phyloP scores from a whole-genome alignment of 2,797 vertebrate genomes.

The Macropus fuliginosus region DNA sequence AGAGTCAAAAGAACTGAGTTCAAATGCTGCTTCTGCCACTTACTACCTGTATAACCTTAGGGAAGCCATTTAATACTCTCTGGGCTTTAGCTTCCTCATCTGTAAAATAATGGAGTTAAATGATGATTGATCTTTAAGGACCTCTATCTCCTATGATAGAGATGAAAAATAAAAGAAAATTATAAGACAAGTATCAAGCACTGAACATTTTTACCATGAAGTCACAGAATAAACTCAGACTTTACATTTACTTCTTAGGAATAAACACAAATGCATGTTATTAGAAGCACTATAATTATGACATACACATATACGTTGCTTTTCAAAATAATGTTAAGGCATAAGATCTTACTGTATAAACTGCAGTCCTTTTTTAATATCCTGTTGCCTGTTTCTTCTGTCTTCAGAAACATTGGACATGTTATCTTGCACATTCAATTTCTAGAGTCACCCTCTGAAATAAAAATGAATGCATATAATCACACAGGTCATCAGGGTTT shows the following conservation, averaged over 20 bases:
- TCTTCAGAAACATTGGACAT: constrained; percentile 94
- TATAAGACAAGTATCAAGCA: background rate
- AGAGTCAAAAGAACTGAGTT: background rate
- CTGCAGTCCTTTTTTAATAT: constrained; percentile 95
- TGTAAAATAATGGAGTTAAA: background rate
- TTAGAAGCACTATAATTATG: background rate
- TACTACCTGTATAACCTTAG: background rate
- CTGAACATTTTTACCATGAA: background rate
- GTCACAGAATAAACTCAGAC: background rate
- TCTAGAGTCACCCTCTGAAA: constrained; percentile 86
- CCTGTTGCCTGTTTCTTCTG: constrained; percentile 93
- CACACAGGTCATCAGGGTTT: background rate
- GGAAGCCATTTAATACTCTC: background rate
- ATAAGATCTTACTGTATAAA: constrained; percentile 94
- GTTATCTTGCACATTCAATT: constrained; percentile 86
- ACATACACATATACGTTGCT: background rate
- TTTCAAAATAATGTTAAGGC: background rate
- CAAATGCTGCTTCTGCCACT: background rate
- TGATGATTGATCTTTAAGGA: background rate
- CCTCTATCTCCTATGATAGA: background rate
- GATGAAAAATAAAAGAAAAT: background rate
- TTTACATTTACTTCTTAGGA: background rate
- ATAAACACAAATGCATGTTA: background rate
- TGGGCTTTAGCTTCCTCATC: background rate
- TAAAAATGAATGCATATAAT: constrained; percentile 53